phyloP scores from a whole-genome alignment of 1,140 invertebrate genomes.

The Penaeus indicus region DNA sequence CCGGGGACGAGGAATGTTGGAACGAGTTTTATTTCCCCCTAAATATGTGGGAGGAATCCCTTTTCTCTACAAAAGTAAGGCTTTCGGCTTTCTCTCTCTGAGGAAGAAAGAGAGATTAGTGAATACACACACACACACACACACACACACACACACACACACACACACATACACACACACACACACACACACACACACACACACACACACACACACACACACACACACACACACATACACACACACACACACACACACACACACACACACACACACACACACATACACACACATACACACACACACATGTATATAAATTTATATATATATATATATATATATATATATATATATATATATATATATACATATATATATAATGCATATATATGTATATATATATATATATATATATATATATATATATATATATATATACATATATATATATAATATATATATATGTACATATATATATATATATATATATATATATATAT shows the following conservation, averaged over 20 bases:
- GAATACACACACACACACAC: not conserved
- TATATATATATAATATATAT: not conserved
- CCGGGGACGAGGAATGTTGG: too few species aligned
- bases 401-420: not conserved
- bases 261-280: too few species aligned
- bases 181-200: not conserved
- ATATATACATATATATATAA: constrained; percentile 8
- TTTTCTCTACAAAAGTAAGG: too few species aligned
- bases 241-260: too few species aligned
- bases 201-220: too few species aligned
- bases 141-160: not conserved
- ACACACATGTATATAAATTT: not conserved
- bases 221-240: too few species aligned
- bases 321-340: not conserved
- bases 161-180: not conserved
- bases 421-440: not conserved
- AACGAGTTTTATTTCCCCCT: too few species aligned
- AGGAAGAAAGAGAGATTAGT: not conserved
- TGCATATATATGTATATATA: not conserved
- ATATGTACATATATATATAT: not conserved
- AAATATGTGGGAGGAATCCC: too few species aligned
- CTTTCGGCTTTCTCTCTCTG: too few species aligned
- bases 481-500: not conserved
- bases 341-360: constrained; percentile 8
- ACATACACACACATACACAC: not conserved